Conservation (phyloP, 2,797 vertebrate genomes). For the Neosilurus hyrtlii region DNA sequence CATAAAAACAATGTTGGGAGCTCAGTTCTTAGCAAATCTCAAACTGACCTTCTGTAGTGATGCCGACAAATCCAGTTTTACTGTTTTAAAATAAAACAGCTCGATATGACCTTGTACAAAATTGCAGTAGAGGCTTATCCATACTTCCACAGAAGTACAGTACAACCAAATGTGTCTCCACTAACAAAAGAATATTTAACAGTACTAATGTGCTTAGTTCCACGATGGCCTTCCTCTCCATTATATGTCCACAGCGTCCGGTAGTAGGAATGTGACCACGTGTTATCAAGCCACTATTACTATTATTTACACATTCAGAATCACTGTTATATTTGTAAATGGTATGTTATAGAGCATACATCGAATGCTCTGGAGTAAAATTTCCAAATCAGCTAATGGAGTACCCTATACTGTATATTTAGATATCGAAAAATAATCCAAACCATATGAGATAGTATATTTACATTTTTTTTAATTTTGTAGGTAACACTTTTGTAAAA, state of each 20-base stretch:
- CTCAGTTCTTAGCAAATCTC: no score
- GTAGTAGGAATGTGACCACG: neutral
- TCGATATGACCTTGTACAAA: no score
- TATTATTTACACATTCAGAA: neutral
- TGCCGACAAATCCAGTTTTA: no score
- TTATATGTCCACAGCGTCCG: neutral
- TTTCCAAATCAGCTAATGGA: neutral
- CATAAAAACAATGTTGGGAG: no score
- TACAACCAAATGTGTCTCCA: neutral
- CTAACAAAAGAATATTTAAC: neutral
- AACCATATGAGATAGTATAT: neutral
- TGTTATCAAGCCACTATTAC: constrained; percentile 2
- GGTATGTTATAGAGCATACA: neutral
- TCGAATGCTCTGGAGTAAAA: neutral
- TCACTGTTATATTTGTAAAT: neutral
- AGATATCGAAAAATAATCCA: neutral
- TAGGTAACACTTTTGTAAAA: neutral
- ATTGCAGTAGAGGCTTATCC: no score
- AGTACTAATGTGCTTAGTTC: neutral
- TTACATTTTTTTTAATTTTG: neutral
- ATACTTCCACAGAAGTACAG: neutral
- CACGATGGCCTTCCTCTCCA: neutral
- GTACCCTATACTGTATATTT: neutral
- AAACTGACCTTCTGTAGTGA: no score
- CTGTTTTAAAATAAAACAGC: no score